Conservation (phyloP, 30 jellyfish, hydroid and myxozoan species). For the Sanderia malayensis region DNA sequence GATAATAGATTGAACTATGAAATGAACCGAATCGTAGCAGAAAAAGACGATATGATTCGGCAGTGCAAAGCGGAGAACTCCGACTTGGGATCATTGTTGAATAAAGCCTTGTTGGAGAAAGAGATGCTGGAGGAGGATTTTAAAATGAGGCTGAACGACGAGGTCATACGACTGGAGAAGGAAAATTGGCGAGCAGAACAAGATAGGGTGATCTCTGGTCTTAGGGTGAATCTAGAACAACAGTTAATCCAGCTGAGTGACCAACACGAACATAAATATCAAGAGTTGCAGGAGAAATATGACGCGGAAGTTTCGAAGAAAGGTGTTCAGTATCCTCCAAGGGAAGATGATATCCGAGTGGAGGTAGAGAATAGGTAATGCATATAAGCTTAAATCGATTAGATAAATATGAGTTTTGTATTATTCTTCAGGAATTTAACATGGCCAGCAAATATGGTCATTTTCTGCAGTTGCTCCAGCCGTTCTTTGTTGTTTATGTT, state of each 20-base stretch:
- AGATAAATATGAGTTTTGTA: no score
- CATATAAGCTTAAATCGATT: no score
- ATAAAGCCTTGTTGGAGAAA: background rate
- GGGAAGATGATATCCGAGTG: constrained; percentile 11
- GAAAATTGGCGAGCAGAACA: constrained; percentile 37
- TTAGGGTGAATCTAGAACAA: constrained; percentile 23
- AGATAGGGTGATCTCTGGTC: constrained; percentile 6
- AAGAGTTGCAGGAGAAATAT: constrained; percentile 15
- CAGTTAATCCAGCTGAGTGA: constrained; percentile 20
- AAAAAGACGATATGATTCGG: background rate
- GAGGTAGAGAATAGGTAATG: constrained; percentile 11
- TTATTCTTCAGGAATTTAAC: no score
- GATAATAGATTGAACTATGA: background rate
- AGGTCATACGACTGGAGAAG: constrained; percentile 9
- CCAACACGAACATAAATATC: constrained; percentile 21
- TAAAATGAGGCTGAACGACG: constrained; percentile 33
- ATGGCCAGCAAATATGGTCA: no score
- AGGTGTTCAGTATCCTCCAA: constrained; percentile 24
- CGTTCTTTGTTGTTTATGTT: background rate
- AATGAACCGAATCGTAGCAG: background rate
- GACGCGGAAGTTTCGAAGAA: constrained; percentile 27
- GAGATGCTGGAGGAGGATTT: constrained; percentile 25
- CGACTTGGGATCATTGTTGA: background rate
- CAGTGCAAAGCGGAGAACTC: background rate
- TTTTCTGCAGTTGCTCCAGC: no score